Evolutionary conservation across 2,888 invertebrate genomes (phyloP), one percentile per base, ranked within the genome.

Genomic region (Drosophila sordidula): DNA sequence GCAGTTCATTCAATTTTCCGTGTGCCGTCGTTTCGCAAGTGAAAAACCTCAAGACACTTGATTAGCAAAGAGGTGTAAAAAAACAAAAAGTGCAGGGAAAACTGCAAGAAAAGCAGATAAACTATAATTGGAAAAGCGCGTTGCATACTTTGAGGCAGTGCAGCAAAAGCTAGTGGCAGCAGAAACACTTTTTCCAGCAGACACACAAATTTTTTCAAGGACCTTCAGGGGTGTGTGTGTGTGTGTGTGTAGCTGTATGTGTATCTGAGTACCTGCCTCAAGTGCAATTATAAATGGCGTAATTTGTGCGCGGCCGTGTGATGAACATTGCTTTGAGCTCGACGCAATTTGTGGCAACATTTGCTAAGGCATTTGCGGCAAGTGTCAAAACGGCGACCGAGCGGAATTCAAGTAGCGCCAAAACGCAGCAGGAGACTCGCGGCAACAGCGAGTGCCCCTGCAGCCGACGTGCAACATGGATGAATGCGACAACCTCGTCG

Each of bases 401-500:
- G 72, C 66, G 75, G 62, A 67, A 70, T 77, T 66, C 64, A 71
- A 77, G 75, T 36, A 54, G 63, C 45, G 62, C 42, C 29, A 57
- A 44, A 49, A 50, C 55, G 78, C 66, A 59, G 64, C 49, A 66
- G 85, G 69, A 68, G 78, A 78, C 89, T 81, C 89, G 89, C 90
- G 75, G 78, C 64, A 58, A 44, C 14, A 79, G 90, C 90, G 90
- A 89, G 90, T 79, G 68, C 73, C 90, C 74, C 78, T 83, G 78
- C 65, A 82, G 73, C 65, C 78, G 70, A 86, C 82, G 72, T 88
- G 86, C 91, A 92, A 92, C 88, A 92, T 92, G 92, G 92, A 92
- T 92, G 92, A 92, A 91, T 92, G 92, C 90, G 92, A 92, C 89
- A 92, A 92, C 89, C 90, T 91, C 88, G 89, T 91, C 88, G 91